Evolutionary conservation across 2,888 invertebrate genomes (phyloP), one percentile per base, ranked within the genome.

Genomic region (Achlya flavicornis): DNA sequence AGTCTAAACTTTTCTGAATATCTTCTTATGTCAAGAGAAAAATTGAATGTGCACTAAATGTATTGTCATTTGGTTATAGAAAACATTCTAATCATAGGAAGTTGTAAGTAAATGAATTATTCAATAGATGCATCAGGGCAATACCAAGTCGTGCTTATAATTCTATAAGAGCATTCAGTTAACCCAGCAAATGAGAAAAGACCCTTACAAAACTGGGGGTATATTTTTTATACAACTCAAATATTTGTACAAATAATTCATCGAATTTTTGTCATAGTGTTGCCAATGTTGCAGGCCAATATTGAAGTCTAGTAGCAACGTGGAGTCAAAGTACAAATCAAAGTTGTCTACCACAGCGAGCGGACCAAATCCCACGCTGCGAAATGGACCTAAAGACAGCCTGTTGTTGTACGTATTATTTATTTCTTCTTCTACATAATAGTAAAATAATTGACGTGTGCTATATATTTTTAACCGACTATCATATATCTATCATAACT

Each of bases 311-410:
- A 85, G 90, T 68, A 91, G 89, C 63, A 87, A 86, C 14, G 87
- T 91, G 68, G 95, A 95, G 62, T 81, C 87, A 61, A 94, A 94
- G 78, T 95, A 95, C 80, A 95, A 95, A 80, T 96, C 96, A 0
- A 88, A 92, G 59, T 95, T 95, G 80, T 79, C 94, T 64, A 86
- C 89, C 19, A 91, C 93, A 68, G 94, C 96, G 6, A 84, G 88
- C 62, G 98, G 98, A 32, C 96, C 97, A 35, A 96, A 98, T 90
- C 86, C 95, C 2, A 88, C 94, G 58, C 90, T 96, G n/a, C 92
- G 95, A n/a, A 96, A 96, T 80, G 98, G 98, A 63, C 96, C 98
- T 0, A 96, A 97, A 82, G 97, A 97, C 78, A 95, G 95, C 75
- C 87, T 97, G 35, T 91, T 98, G 41, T 86, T 98, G 98, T 98